These are phyloP conservation scores for Conchocele bisecta DNA, from an alignment of 2,888 invertebrate genomes.

Conservation along the genomic window DNA sequence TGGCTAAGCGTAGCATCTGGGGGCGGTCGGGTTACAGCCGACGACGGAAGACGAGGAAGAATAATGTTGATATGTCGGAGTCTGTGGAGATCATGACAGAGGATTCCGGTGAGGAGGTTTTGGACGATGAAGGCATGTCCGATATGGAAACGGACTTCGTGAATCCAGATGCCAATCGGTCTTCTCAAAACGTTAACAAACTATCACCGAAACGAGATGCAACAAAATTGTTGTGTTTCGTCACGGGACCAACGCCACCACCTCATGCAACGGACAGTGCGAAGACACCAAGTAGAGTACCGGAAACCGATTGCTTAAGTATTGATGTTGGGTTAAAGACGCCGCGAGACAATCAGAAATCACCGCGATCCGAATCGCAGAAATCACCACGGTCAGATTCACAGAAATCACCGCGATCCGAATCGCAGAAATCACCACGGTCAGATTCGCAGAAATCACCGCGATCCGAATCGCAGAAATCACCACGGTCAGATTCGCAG, in stretches of 20 bases:
- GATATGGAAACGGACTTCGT: too few species aligned
- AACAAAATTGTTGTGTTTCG: too few species aligned
- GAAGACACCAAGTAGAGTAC: too few species aligned
- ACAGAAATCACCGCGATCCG: conserved; percentile 20
- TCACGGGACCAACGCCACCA: too few species aligned
- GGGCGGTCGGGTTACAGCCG: conserved; percentile 51
- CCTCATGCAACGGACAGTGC: too few species aligned
- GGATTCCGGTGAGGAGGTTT: too few species aligned
- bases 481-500: conserved; percentile 2
- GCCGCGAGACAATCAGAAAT: conserved; percentile 39
- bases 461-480: conserved; percentile 23
- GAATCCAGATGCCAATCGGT: too few species aligned
- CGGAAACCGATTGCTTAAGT: conserved; percentile 31
- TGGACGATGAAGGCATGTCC: too few species aligned
- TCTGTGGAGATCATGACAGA: too few species aligned
- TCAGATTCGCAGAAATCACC: too few species aligned
- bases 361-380: conserved; percentile 31
- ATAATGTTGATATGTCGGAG: conserved; percentile 33
- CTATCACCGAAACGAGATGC: too few species aligned
- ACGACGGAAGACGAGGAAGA: conserved; percentile 39
- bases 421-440: conserved; percentile 24
- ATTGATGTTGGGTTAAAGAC: conserved; percentile 48
- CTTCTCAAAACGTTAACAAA: too few species aligned
- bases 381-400: conserved; percentile 42
- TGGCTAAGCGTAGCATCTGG: conserved; percentile 57